These are phyloP conservation scores for Athene cunicularia DNA, from an alignment of 2,113 vertebrate species.

Conservation along the genomic window DNA sequence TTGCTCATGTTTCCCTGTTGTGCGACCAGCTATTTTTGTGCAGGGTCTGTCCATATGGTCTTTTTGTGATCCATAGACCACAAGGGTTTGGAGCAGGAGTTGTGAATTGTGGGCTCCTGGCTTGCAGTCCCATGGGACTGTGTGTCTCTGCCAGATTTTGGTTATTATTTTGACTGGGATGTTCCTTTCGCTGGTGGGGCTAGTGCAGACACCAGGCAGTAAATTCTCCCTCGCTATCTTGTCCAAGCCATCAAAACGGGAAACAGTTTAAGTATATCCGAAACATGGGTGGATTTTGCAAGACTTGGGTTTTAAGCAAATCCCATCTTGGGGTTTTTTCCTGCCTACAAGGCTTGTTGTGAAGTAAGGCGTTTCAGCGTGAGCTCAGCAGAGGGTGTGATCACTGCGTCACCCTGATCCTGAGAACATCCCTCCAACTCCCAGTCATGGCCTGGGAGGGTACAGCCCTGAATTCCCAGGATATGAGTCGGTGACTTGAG, in stretches of 20 bases:
- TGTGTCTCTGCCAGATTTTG: not conserved
- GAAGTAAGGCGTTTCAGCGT: not conserved
- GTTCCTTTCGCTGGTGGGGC: not conserved
- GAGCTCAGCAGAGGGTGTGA: conserved; percentile 11
- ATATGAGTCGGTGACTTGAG: not conserved
- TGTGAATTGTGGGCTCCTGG: not conserved
- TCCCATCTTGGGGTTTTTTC: not conserved
- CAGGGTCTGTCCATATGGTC: accelerated
- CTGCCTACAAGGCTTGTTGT: conserved; percentile 24
- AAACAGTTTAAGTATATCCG: not conserved
- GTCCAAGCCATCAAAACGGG: not conserved
- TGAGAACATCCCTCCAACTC: not conserved
- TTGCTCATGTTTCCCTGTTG: accelerated
- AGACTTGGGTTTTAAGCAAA: conserved; percentile 1
- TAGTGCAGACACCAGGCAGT: not conserved
- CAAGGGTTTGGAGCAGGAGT: not conserved
- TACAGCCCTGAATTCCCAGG: not conserved
- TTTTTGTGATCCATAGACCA: not conserved
- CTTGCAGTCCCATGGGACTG: not conserved
- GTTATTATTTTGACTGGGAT: not conserved
- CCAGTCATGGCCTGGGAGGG: not conserved
- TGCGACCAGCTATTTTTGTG: not conserved
- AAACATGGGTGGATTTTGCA: not conserved
- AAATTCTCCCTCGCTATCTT: not conserved
- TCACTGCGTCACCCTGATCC: not conserved